Evolutionary conservation across 1,140 invertebrate genomes (phyloP), one percentile per base, ranked within the genome.

Genomic region (Trichoplusia ni): DNA sequence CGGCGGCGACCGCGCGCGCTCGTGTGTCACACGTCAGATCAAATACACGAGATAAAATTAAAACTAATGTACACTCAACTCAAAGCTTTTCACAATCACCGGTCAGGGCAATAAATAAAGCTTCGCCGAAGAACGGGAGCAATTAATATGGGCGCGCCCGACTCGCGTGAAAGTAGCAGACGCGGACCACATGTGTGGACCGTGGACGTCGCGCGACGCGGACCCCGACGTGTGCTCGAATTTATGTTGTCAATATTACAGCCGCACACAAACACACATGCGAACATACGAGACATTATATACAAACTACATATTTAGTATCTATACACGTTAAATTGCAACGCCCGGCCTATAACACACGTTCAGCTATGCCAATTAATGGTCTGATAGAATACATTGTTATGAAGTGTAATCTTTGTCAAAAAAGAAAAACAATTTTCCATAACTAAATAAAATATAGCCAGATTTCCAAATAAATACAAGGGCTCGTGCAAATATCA

Each of bases 71-170:
- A 77, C 80, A 79, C 76, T 86, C 74, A 73, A 79, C 75, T 85
- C 77, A 78, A 81, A 86, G 75, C 77, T 87, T 88, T 89, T 86
- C 82, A 86, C 84, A 87, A 86, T 87, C 82, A 83, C 75, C 74
- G 71, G 70, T 69, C 73, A 76, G 72, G 71, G 82, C 78, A 84
- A 87, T 90, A 90, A 90, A 90, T 90, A 85, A 90, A 81, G 83
- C 84, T 89, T 89, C 82, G 77, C 40, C 81, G 79, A 86, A 84
- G 86, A 90, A 90, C 87, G 86, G 84, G 87, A 90, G 84, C 87
- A 88, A 90, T 90, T 88, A 90, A 89, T 83, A 83, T 90, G 84
- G 87, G 87, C 82, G 87, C 81, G 87, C 64, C 83, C 71, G 73
- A 63, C 75, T 77, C 69, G 74, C 77, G 85, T 86, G 86, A 89